Conservation (phyloP, 1,140 invertebrate species). For the Sogatella furcifera region DNA sequence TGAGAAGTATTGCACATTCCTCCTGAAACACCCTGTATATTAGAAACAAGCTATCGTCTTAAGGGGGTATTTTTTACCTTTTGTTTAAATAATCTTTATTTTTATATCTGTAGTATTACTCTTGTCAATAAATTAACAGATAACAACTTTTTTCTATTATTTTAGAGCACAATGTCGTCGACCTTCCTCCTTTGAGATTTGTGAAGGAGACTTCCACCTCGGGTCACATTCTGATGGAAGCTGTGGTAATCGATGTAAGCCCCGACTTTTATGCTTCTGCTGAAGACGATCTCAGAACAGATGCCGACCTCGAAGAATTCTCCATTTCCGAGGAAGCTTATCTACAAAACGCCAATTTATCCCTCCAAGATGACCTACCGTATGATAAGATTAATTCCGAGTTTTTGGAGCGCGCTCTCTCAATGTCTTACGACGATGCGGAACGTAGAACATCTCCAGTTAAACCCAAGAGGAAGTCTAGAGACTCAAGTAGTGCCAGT, state of each 20-base stretch:
- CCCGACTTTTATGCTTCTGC: conserved; percentile 64
- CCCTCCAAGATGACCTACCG: conserved; percentile 32
- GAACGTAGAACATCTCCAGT: not conserved
- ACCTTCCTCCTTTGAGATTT: conserved; percentile 78
- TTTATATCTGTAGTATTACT: no score
- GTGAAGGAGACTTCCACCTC: conserved; percentile 79
- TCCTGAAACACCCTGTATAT: no score
- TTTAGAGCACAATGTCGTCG: conserved; percentile 69
- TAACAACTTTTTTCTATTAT: not conserved
- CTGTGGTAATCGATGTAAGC: conserved; percentile 79
- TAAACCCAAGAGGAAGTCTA: conserved; percentile 10
- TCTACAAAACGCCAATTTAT: conserved; percentile 15
- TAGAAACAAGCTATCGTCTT: no score
- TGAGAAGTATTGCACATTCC: no score
- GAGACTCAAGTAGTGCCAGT: conserved; percentile 4
- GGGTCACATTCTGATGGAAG: conserved; percentile 78
- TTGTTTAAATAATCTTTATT: no score
- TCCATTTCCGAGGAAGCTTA: conserved; percentile 51
- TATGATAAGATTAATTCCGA: conserved; percentile 32
- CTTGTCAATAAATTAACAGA: no score
- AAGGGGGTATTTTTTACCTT: no score
- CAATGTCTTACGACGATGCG: conserved; percentile 1
- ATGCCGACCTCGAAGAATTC: conserved; percentile 75
- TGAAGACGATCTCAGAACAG: conserved; percentile 69
- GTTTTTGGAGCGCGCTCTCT: conserved; percentile 28